Conservation (phyloP, 1,140 invertebrate species). For the Augochlora pura region DNA sequence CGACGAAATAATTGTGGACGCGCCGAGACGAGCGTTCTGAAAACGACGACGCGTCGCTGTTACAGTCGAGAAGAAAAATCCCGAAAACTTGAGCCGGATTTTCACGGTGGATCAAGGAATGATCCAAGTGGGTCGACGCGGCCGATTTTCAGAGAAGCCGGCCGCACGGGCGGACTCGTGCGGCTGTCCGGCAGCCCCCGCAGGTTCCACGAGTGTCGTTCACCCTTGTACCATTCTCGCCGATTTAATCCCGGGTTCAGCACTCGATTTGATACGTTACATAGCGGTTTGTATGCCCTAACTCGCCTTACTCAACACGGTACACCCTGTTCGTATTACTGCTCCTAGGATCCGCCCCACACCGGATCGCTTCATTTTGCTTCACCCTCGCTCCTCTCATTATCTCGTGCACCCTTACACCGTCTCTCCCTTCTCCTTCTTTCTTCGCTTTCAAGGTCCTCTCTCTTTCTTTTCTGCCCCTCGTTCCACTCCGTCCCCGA, state of each 20-base stretch:
- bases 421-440: not conserved
- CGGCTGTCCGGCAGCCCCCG: constrained; percentile 51
- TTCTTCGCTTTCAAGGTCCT: not conserved
- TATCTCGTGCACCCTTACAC: constrained; percentile 40
- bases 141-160: constrained; percentile 16
- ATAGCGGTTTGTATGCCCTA: constrained; percentile 74
- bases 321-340: constrained; percentile 66
- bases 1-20: too few relatives aligned
- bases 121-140: not conserved
- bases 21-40: too few relatives aligned
- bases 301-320: constrained; percentile 61
- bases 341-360: constrained; percentile 60
- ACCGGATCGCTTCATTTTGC: constrained; percentile 62
- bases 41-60: too few relatives aligned
- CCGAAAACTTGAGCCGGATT: too few relatives aligned
- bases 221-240: constrained; percentile 57
- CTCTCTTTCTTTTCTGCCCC: too few relatives aligned
- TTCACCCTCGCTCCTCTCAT: constrained; percentile 52
- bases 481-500: not conserved
- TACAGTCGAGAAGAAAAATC: too few relatives aligned
- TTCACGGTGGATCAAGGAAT: too few relatives aligned
- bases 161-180: constrained; percentile 9
- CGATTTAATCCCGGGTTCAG: constrained; percentile 79
- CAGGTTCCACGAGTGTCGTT: constrained; percentile 46
- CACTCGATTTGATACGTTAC: constrained; percentile 80